These are phyloP conservation scores for Aphidius ervi DNA, from an alignment of 1,140 invertebrate species.

Conservation along the genomic window DNA sequence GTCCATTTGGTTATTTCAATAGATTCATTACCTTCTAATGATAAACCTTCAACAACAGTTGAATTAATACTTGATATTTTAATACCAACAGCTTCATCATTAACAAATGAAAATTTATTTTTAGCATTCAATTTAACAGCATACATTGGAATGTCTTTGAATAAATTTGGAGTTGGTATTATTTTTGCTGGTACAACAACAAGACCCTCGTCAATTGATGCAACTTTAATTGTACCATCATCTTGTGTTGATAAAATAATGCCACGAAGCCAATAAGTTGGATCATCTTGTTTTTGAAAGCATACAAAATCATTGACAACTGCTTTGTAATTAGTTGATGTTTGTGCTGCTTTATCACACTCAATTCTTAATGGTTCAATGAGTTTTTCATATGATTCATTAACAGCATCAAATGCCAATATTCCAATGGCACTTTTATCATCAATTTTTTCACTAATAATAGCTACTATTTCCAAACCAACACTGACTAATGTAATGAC, in stretches of 20 bases:
- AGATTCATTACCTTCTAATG: not conserved
- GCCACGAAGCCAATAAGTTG: not conserved
- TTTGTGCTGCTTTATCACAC: conserved; percentile 16
- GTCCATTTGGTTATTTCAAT: not conserved
- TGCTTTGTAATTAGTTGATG: conserved; percentile 27
- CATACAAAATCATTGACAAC: conserved; percentile 30
- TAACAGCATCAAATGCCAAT: conserved; percentile 14
- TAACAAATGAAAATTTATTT: not conserved
- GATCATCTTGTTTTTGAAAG: not conserved
- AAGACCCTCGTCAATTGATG: not conserved
- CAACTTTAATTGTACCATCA: not conserved
- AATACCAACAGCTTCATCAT: not conserved
- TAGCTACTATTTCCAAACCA: not conserved
- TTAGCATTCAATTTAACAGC: not conserved
- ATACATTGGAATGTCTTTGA: not conserved
- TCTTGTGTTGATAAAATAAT: not conserved
- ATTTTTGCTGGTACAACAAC: not conserved
- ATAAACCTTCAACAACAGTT: not conserved
- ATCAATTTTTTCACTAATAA: conserved; percentile 12
- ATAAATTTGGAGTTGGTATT: no score
- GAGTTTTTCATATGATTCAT: conserved; percentile 19
- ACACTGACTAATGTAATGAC: conserved; percentile 7
- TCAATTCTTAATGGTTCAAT: conserved; percentile 18
- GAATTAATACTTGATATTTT: no score
- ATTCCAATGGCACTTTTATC: conserved; percentile 4